Percentiles rank a stretch among this genome's conserved stretches.
Conservation (phyloP, 2,113 vertebrate species). For the Spea bombifrons region DNA sequence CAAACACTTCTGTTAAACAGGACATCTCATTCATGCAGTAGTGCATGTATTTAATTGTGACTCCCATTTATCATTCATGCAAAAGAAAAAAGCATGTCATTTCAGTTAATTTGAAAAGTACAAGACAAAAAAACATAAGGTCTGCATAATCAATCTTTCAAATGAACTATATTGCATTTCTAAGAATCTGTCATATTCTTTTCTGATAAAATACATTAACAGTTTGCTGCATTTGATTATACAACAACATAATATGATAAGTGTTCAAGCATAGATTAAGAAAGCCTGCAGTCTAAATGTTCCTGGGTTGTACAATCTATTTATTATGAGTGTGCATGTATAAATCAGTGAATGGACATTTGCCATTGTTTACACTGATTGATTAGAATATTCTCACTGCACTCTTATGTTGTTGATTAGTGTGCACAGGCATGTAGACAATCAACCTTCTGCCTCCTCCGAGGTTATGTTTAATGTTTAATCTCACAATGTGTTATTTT, state of each 20-base stretch:
- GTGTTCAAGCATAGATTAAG: neutral
- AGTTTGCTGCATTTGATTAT: neutral
- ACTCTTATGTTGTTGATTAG: constrained; percentile 17
- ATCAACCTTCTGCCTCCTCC: constrained; percentile 1
- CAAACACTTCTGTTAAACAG: neutral
- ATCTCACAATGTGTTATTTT: neutral
- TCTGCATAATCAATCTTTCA: constrained; percentile 16
- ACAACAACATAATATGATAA: neutral
- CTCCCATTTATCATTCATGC: neutral
- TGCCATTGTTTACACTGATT: neutral
- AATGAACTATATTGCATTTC: constrained; percentile 20
- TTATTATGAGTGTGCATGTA: neutral
- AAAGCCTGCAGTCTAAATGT: neutral
- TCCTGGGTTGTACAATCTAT: neutral
- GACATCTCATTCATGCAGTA: neutral
- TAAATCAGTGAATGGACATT: neutral
- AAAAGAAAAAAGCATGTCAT: neutral
- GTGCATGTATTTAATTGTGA: neutral
- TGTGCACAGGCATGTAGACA: constrained; percentile 10
- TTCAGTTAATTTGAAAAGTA: neutral
- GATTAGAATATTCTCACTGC: neutral
- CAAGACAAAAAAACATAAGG: neutral
- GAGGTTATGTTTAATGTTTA: neutral
- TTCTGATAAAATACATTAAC: neutral
- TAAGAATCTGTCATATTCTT: neutral